These are phyloP conservation scores for Symphodus melops DNA, from an alignment of 2,113 vertebrate genomes.

Conservation along the genomic window DNA sequence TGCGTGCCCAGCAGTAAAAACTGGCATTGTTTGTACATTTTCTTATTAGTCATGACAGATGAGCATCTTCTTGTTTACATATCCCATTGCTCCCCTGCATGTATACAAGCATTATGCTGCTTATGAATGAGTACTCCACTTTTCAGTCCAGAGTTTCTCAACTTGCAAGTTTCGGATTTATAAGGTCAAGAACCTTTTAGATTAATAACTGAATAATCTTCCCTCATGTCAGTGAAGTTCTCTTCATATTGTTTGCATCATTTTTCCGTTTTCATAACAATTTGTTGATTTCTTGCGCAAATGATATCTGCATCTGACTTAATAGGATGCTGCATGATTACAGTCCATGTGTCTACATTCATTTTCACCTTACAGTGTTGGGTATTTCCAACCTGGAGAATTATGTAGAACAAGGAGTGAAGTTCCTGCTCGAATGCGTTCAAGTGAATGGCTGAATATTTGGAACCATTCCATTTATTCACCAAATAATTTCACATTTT, in stretches of 20 bases:
- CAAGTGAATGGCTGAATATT: constrained; percentile 7
- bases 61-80: constrained; percentile 35
- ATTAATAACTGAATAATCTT: too few relatives aligned
- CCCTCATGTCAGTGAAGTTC: too few relatives aligned
- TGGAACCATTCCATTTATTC: constrained; percentile 31
- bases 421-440: neutral
- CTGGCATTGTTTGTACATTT: constrained; percentile 46
- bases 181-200: neutral
- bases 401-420: neutral
- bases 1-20: constrained; percentile 36
- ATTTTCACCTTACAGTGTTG: too few relatives aligned
- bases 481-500: constrained; percentile 48
- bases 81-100: neutral
- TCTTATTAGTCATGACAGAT: constrained; percentile 49
- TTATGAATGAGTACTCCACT: neutral
- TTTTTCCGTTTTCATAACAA: too few relatives aligned
- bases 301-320: too few relatives aligned
- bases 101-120: neutral
- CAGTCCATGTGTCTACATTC: too few relatives aligned
- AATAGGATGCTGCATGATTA: too few relatives aligned
- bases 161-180: neutral
- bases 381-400: too few relatives aligned
- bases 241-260: too few relatives aligned
- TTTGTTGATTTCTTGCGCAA: too few relatives aligned
- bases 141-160: neutral